A percentile compares a stretch with the other conserved stretches of the same genome.
Conservation (phyloP, 2,888 invertebrate species). For the Abrostola triplasia region DNA sequence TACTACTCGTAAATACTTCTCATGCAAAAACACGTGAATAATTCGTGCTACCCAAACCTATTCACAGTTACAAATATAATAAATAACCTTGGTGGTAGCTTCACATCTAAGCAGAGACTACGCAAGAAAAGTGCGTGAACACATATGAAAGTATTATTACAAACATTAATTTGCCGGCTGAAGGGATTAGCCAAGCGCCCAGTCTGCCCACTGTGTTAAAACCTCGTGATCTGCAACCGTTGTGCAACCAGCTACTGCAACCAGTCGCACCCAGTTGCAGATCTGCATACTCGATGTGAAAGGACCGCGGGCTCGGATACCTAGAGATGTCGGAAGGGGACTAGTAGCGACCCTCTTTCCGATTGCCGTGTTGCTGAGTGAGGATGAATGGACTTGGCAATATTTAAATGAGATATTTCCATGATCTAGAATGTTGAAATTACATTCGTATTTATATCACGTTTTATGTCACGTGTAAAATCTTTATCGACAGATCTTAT, state of each 20-base stretch:
- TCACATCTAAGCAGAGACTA: neutral
- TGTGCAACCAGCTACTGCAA: slow-evolving; percentile 32
- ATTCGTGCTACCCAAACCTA: too few species aligned
- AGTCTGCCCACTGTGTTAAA: slow-evolving; percentile 44
- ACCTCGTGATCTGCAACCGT: slow-evolving; percentile 32
- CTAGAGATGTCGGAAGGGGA: neutral
- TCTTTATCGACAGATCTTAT: too few species aligned
- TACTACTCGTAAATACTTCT: too few species aligned
- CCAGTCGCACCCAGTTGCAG: slow-evolving; percentile 38
- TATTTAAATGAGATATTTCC: too few species aligned
- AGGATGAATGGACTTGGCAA: too few species aligned
- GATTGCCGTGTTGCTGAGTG: too few species aligned
- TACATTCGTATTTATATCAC: too few species aligned
- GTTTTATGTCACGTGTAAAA: too few species aligned
- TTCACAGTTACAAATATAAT: too few species aligned
- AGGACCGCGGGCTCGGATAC: slow-evolving; percentile 9
- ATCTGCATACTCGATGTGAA: slow-evolving; percentile 47
- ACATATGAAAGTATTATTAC: slow-evolving; percentile 16
- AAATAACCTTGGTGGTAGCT: too few species aligned
- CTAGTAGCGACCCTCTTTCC: neutral
- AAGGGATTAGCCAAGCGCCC: slow-evolving; percentile 50
- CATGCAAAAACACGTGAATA: too few species aligned
- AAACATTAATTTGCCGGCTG: slow-evolving; percentile 21
- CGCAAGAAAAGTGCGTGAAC: neutral
- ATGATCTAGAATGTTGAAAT: too few species aligned